Conservation (phyloP, 1,140 invertebrate species). For the Elymnias hypermnestra region DNA sequence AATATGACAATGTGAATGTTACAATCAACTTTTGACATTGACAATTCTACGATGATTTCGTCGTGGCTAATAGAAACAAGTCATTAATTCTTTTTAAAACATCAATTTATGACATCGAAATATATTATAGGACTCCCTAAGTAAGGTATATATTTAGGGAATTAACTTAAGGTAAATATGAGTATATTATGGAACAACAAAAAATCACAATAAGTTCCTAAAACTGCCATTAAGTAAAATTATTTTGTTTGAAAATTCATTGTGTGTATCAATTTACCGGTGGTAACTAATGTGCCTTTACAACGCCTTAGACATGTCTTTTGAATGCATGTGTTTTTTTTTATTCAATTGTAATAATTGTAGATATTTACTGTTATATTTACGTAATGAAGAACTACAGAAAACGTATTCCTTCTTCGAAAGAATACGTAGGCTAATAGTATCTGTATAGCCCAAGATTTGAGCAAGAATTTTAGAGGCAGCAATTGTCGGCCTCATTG, state of each 20-base stretch:
- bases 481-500: too few species aligned
- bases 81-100: constrained; percentile 9
- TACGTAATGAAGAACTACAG: too few species aligned
- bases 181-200: not conserved
- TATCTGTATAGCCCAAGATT: too few species aligned
- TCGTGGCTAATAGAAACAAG: constrained; percentile 39
- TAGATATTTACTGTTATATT: too few species aligned
- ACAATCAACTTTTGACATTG: constrained; percentile 26
- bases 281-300: too few species aligned
- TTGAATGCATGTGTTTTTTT: too few species aligned
- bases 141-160: constrained; percentile 5
- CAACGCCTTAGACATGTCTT: too few species aligned
- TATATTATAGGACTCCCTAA: not conserved
- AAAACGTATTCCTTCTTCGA: too few species aligned
- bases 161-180: too few species aligned
- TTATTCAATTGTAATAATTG: too few species aligned
- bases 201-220: not conserved
- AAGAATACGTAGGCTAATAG: too few species aligned
- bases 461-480: too few species aligned
- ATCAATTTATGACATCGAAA: constrained; percentile 2
- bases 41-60: constrained; percentile 46
- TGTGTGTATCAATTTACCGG: constrained; percentile 3
- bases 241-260: not conserved
- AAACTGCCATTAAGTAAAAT: not conserved
- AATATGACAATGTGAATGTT: not conserved